Percentiles rank a stretch among this genome's conserved stretches.
phyloP scores from a whole-genome alignment of 2,888 invertebrate species.

The Habrosyne pyritoides region DNA sequence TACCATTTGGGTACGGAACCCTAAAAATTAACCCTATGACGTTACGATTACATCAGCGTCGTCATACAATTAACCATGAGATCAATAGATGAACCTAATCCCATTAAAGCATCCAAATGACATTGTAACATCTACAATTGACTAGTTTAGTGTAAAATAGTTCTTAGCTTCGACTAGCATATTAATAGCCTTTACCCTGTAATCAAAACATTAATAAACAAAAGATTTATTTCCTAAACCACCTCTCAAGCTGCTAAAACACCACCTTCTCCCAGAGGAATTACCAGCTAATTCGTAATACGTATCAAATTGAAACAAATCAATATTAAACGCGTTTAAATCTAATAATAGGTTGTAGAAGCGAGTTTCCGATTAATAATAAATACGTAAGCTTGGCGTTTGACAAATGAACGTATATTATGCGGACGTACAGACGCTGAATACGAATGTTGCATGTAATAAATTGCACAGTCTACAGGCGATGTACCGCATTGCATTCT shows the following conservation, averaged over 20 bases:
- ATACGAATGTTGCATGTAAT: conserved; percentile 44
- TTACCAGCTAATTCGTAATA: background rate
- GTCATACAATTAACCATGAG: too few species aligned
- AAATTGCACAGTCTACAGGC: conserved; percentile 39
- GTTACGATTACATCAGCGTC: too few species aligned
- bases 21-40: too few species aligned
- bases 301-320: conserved; percentile 3
- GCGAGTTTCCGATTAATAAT: conserved; percentile 17
- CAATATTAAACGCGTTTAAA: conserved; percentile 1
- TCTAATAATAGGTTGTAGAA: background rate
- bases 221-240: background rate
- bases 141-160: background rate
- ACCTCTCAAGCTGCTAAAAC: background rate
- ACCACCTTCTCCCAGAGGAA: background rate
- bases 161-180: background rate
- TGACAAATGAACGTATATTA: conserved; percentile 49
- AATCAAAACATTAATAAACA: background rate
- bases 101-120: too few species aligned
- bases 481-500: conserved; percentile 25
- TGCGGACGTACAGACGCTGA: conserved; percentile 32
- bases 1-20: too few species aligned
- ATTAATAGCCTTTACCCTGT: background rate
- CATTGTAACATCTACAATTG: too few species aligned
- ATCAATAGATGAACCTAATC: too few species aligned
- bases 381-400: conserved; percentile 23